A percentile compares a stretch with the other conserved stretches of the same genome.
Conservation (phyloP, 2,888 invertebrate genomes). For the Julus scanicus region DNA sequence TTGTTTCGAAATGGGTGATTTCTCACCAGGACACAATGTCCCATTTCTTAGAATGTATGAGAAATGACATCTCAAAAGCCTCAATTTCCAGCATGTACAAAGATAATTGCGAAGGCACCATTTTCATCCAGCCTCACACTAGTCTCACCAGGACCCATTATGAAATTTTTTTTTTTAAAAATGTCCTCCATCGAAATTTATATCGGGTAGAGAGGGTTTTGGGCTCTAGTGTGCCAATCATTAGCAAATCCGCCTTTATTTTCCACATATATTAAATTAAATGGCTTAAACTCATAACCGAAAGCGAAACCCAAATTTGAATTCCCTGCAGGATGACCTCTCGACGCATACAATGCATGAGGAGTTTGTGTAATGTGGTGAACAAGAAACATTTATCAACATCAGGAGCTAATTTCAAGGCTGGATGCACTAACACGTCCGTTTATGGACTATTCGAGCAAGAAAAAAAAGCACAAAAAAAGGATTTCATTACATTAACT, state of each 20-base stretch:
- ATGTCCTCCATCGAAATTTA: conserved; percentile 8
- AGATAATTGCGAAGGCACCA: not conserved
- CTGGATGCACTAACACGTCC: not conserved
- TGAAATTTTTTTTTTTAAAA: not conserved
- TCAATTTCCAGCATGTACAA: not conserved
- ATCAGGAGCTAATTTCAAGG: conserved; percentile 34
- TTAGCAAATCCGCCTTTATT: not conserved
- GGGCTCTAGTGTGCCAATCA: not conserved
- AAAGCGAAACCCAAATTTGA: not conserved
- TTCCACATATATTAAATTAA: not conserved
- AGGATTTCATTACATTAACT: not conserved
- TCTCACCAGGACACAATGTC: not conserved
- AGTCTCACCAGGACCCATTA: conserved; percentile 9
- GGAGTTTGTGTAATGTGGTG: not conserved
- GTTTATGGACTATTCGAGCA: not conserved
- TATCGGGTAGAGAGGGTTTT: not conserved
- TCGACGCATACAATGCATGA: not conserved
- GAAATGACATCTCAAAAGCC: not conserved
- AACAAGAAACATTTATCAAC: conserved; percentile 5
- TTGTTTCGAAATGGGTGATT: not conserved
- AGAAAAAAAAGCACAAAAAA: not conserved
- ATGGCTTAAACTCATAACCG: not conserved
- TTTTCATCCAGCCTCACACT: not conserved
- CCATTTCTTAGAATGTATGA: not conserved
- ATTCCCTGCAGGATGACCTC: not conserved